A percentile compares a stretch with the other conserved stretches of the same genome.
phyloP scores from a whole-genome alignment of 2,888 invertebrate species.

The Osmoderma eremita region DNA sequence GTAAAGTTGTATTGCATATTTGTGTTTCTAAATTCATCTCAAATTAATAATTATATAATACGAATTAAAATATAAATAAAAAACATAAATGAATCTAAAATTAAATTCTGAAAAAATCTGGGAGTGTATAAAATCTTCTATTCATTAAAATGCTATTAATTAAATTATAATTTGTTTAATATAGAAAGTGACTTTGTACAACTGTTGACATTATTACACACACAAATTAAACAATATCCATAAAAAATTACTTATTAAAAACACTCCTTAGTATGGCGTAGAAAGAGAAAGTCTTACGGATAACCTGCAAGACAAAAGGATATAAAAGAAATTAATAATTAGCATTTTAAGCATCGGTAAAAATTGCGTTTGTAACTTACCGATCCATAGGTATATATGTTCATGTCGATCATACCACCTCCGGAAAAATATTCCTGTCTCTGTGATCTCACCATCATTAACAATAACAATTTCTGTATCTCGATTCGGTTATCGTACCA shows the following conservation, averaged over 20 bases:
- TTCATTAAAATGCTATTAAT: too few species aligned
- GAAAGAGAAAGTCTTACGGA: slow-evolving; percentile 10
- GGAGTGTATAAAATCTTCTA: too few species aligned
- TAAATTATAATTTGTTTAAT: too few species aligned
- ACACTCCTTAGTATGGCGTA: slow-evolving; percentile 1
- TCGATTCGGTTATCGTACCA: slow-evolving; percentile 35
- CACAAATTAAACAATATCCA: too few species aligned
- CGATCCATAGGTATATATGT: slow-evolving; percentile 25
- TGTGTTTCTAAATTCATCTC: too few species aligned
- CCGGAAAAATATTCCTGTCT: slow-evolving; percentile 27
- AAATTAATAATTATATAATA: too few species aligned
- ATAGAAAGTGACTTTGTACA: too few species aligned
- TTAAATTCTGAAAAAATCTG: too few species aligned
- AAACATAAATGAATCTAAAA: too few species aligned
- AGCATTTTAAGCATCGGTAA: background rate
- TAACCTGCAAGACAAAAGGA: slow-evolving; percentile 9
- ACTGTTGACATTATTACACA: too few species aligned
- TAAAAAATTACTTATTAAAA: background rate
- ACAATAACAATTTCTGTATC: slow-evolving; percentile 24
- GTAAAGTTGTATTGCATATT: too few species aligned
- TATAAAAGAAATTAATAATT: background rate
- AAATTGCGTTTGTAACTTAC: background rate
- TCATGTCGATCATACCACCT: slow-evolving; percentile 32
- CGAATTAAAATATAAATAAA: too few species aligned
- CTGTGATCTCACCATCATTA: slow-evolving; percentile 35